These are phyloP conservation scores for Eulimnadia texana DNA, from an alignment of 1,140 invertebrate species.

Conservation along the genomic window DNA sequence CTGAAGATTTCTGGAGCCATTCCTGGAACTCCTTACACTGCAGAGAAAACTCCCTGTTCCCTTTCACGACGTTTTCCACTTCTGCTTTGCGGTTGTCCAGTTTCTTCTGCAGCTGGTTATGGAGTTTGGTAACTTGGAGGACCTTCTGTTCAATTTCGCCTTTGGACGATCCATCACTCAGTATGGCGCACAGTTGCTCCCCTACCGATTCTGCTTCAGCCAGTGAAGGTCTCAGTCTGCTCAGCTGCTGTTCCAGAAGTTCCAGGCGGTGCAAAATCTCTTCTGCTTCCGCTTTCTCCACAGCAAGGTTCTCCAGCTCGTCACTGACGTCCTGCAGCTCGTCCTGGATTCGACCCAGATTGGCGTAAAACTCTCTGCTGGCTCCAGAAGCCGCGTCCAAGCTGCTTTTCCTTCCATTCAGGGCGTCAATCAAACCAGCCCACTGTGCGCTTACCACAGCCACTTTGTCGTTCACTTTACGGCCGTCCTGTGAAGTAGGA, in stretches of 20 bases:
- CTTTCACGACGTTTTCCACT: slow-evolving; percentile 65
- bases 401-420: slow-evolving; percentile 70
- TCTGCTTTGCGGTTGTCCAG: slow-evolving; percentile 77
- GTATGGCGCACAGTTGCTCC: slow-evolving; percentile 64
- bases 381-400: slow-evolving; percentile 75
- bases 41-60: slow-evolving; percentile 70
- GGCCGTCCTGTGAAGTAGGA: slow-evolving; percentile 52
- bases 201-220: slow-evolving; percentile 77
- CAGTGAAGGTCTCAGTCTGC: slow-evolving; percentile 67
- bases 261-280: slow-evolving; percentile 67
- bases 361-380: slow-evolving; percentile 77
- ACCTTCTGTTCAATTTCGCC: slow-evolving; percentile 82
- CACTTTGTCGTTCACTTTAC: slow-evolving; percentile 46
- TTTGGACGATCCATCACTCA: slow-evolving; percentile 75
- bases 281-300: slow-evolving; percentile 58
- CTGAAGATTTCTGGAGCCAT: slow-evolving; percentile 63
- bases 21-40: slow-evolving; percentile 70
- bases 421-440: slow-evolving; percentile 57
- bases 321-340: slow-evolving; percentile 74
- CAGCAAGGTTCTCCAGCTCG: slow-evolving; percentile 64
- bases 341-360: slow-evolving; percentile 57
- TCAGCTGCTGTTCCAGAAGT: slow-evolving; percentile 63
- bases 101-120: slow-evolving; percentile 72
- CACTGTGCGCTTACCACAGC: slow-evolving; percentile 41
- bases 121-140: slow-evolving; percentile 60